Evolutionary conservation across 2,888 invertebrate species (phyloP).

Genomic region (Lampropteryx suffumata): DNA sequence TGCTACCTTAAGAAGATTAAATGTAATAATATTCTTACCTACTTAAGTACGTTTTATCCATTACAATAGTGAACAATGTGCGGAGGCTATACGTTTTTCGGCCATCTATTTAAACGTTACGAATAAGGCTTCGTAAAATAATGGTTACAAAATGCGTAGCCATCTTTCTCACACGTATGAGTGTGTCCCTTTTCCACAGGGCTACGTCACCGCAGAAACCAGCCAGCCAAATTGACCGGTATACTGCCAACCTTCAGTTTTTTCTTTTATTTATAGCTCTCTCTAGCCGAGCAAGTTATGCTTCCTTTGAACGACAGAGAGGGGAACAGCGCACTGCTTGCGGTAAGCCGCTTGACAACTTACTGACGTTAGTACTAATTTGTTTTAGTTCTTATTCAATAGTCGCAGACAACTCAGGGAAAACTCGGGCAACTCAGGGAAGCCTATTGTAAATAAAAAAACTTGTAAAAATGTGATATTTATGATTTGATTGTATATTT

Average conservation of each 20-base stretch:
- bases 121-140: conserved; percentile 76
- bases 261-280: conserved; percentile 81
- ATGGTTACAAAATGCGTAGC: conserved; percentile 60
- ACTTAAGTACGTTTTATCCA: no score
- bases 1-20: conserved; percentile 50
- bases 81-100: conserved; percentile 76
- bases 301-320: conserved; percentile 51
- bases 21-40: conserved; percentile 44
- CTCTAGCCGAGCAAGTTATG: conserved; percentile 77
- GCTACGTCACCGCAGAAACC: conserved; percentile 80
- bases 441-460: no score
- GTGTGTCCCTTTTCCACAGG: conserved; percentile 53
- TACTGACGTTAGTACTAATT: no score
- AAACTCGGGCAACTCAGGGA: no score
- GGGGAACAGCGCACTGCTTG: conserved; percentile 14
- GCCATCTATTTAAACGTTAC: conserved; percentile 71
- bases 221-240: conserved; percentile 82
- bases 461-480: no score
- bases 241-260: conserved; percentile 82
- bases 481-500: no score
- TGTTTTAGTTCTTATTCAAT: not conserved
- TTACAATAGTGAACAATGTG: conserved; percentile 58
- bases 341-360: no score
- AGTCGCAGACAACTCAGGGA: no score
- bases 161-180: conserved; percentile 48